These are phyloP conservation scores for Drosophila nigrodunni DNA, from an alignment of 1,140 invertebrate species.

Conservation along the genomic window DNA sequence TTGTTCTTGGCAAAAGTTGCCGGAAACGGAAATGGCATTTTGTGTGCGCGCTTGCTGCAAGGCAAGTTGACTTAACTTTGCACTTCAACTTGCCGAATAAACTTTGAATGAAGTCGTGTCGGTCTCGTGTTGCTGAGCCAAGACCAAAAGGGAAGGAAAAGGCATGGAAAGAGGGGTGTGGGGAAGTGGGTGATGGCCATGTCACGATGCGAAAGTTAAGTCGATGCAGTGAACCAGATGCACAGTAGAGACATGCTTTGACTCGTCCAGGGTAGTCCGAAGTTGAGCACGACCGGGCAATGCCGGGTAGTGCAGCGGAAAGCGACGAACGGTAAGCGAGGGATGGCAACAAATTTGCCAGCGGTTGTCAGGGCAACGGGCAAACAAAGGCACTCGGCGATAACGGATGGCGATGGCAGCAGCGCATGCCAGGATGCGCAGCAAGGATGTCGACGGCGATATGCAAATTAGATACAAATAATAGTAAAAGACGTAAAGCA, in stretches of 20 bases:
- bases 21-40: slow-evolving; percentile 82
- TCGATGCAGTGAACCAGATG: slow-evolving; percentile 70
- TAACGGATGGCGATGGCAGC: slow-evolving; percentile 42
- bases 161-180: neutral
- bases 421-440: slow-evolving; percentile 73
- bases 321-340: neutral
- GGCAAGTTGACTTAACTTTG: slow-evolving; percentile 80
- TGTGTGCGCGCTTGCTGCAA: slow-evolving; percentile 59
- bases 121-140: neutral
- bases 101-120: slow-evolving; percentile 68
- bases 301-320: slow-evolving; percentile 10
- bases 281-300: neutral
- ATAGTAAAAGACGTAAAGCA: slow-evolving; percentile 55
- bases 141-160: slow-evolving; percentile 1
- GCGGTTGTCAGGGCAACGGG: slow-evolving; percentile 63
- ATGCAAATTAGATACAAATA: slow-evolving; percentile 83
- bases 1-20: slow-evolving; percentile 75
- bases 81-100: slow-evolving; percentile 80
- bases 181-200: slow-evolving; percentile 12
- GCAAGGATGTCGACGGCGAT: slow-evolving; percentile 63
- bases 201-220: slow-evolving; percentile 32
- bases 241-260: slow-evolving; percentile 31
- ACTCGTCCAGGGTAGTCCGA: slow-evolving; percentile 12
- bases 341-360: slow-evolving; percentile 60
- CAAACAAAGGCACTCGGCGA: slow-evolving; percentile 48